Conservation (phyloP, 2,888 invertebrate species). For the Rosalia funebris region DNA sequence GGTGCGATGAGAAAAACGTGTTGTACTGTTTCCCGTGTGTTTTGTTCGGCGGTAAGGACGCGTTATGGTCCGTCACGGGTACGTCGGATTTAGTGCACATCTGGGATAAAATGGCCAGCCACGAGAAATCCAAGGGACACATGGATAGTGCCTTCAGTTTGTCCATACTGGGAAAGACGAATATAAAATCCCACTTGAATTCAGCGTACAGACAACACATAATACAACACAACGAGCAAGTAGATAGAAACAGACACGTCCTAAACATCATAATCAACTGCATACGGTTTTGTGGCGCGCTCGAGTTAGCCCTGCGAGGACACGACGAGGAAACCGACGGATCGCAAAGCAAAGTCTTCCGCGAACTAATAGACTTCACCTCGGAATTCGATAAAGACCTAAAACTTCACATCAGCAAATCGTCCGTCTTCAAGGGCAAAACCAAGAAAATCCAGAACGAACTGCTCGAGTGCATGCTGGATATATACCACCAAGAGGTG, state of each 20-base stretch:
- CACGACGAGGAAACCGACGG: slow-evolving; percentile 6
- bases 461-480: slow-evolving; percentile 2
- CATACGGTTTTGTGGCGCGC: slow-evolving; percentile 31
- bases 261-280: slow-evolving; percentile 31
- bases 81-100: not conserved
- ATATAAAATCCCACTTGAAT: not conserved
- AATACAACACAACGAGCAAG: slow-evolving; percentile 17
- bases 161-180: not conserved
- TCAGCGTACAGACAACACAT: slow-evolving; percentile 4
- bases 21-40: slow-evolving; percentile 10
- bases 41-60: not conserved
- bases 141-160: not conserved
- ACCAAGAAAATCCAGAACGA: slow-evolving; percentile 12
- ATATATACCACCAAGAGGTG: slow-evolving; percentile 7
- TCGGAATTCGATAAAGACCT: not conserved
- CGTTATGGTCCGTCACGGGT: not conserved
- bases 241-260: slow-evolving; percentile 22
- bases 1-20: not conserved
- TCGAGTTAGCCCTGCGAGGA: slow-evolving; percentile 29
- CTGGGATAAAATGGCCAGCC: not conserved
- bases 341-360: not conserved
- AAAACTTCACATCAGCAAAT: not conserved
- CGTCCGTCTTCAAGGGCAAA: slow-evolving; percentile 2
- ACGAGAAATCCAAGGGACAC: not conserved
- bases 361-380: not conserved